Evolutionary conservation across 1,140 invertebrate species (phyloP).

Genomic region (Eriosoma lanigerum): DNA sequence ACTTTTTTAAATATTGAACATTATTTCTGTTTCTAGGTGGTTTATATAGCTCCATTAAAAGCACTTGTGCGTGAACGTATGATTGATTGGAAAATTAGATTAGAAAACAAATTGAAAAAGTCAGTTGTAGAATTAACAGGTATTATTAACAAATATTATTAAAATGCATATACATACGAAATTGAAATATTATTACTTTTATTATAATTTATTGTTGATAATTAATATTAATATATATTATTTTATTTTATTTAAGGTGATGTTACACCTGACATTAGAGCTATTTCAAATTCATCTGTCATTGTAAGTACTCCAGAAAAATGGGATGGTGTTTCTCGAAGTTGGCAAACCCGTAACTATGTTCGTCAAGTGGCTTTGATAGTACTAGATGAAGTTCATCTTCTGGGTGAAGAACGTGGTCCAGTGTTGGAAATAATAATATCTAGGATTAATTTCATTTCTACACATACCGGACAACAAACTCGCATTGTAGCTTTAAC

Average conservation of each 20-base stretch:
- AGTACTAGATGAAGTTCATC: conserved; percentile 98
- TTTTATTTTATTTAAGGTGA: conserved; percentile 67
- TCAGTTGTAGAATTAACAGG: conserved; percentile 95
- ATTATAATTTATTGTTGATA: neutral
- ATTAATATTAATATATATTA: no score
- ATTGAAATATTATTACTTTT: no score
- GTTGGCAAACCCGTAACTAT: conserved; percentile 95
- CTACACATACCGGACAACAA: conserved; percentile 75
- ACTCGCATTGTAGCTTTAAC: conserved; percentile 93
- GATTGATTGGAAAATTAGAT: conserved; percentile 91
- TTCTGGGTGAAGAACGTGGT: conserved; percentile 86
- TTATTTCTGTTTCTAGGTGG: conserved; percentile 63
- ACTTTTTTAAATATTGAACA: neutral
- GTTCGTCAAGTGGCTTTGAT: conserved; percentile 91
- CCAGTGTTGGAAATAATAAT: conserved; percentile 84
- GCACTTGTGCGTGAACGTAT: conserved; percentile 95
- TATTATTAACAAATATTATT: conserved; percentile 60
- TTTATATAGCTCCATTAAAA: conserved; percentile 98
- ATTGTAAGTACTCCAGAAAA: conserved; percentile 99
- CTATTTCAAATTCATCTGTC: conserved; percentile 81
- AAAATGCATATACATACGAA: no score
- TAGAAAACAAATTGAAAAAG: conserved; percentile 76
- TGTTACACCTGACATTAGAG: conserved; percentile 86
- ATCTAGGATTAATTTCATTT: conserved; percentile 86
- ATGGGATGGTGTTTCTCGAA: conserved; percentile 97